Base-by-base conservation (phyloP, 2,888 invertebrate genomes). In the Syrphus vitripennis region DNA sequence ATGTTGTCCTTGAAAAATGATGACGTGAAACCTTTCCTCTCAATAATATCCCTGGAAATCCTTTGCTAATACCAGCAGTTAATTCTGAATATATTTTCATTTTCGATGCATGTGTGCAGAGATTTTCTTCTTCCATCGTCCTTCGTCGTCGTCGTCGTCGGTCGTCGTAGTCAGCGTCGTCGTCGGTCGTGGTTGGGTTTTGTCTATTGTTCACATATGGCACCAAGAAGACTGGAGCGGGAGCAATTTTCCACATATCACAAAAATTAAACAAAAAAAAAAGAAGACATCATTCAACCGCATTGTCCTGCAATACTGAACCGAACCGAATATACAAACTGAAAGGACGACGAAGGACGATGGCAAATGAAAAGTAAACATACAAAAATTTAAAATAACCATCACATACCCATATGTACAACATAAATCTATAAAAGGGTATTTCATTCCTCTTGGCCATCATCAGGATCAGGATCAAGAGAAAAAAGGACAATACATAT, bases 281-380 rank as follows among this genome's bases (percentile, higher is more conserved):
- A 55, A 31, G 21, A 50, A 50, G 5, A 71, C 67, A 72, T 55
- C 75, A 71, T 55, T 45, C 67, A 67, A 70, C 63, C 61, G 63
- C 79, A 75, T 75, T 83, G 65, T 75, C 75, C 75, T 75, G 71
- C 74, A 57, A 79, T 69, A 69, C 19, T 9, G n/a, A 7, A 53
- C 50, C 14, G 3, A 26, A 10, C 7, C 37, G 12, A 14, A 37
- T 21, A n/a, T 14, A 9, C 4, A 61, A 10, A 5, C 21, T 7
- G 21, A n/a, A 50, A 24, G 29, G 40, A 79, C 42, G 45, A 55
- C 40, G 37, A 37, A 0, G 55, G 57, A 67, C 80, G 29, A 67
- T 59, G 81, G 55, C 19, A 86, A 86, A 82, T 86, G 82, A 82
- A 86, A 86, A 82, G 82, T 82, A 86, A 86, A 86, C 86, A 86